phyloP scores from a whole-genome alignment of 2,113 vertebrate species.

The Leptobrachium leishanense region DNA sequence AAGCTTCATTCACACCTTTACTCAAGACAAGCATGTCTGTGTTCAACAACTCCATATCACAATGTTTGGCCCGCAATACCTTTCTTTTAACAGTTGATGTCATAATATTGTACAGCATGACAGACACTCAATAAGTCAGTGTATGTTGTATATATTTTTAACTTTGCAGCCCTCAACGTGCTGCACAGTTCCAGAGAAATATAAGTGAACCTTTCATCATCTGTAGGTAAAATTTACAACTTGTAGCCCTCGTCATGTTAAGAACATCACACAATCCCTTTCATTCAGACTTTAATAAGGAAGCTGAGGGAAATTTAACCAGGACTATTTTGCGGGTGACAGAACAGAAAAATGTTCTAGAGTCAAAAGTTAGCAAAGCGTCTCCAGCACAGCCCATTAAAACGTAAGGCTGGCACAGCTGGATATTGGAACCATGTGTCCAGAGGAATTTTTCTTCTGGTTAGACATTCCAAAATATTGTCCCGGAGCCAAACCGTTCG shows the following conservation, averaged over 20 bases:
- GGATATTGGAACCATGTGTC: constrained; percentile 99
- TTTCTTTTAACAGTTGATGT: constrained; percentile 76
- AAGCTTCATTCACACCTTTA: not conserved
- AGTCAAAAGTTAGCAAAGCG: constrained; percentile 94
- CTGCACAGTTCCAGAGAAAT: constrained; percentile 77
- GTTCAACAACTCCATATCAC: constrained; percentile 11
- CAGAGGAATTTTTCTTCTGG: constrained; percentile 94
- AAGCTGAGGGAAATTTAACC: constrained; percentile 80
- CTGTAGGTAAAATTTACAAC: constrained; percentile 72
- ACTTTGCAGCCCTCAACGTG: constrained; percentile 69
- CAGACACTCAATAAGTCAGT: constrained; percentile 82
- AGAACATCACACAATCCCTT: constrained; percentile 81
- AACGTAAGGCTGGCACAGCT: constrained; percentile 91
- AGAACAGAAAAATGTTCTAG: constrained; percentile 87
- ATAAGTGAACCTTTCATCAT: constrained; percentile 79
- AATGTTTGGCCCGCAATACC: constrained; percentile 64
- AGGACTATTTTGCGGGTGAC: constrained; percentile 89
- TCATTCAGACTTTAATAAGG: constrained; percentile 84
- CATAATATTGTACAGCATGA: constrained; percentile 72
- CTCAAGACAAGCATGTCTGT: constrained; percentile 14
- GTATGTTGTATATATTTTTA: constrained; percentile 77
- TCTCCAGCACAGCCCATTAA: constrained; percentile 98
- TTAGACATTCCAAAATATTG: constrained; percentile 99
- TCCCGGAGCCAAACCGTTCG: constrained; percentile 97
- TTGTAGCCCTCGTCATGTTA: constrained; percentile 77